These are phyloP conservation scores for Acanthurus leucopareius DNA, from an alignment of 2,797 vertebrate genomes.

Conservation along the genomic window DNA sequence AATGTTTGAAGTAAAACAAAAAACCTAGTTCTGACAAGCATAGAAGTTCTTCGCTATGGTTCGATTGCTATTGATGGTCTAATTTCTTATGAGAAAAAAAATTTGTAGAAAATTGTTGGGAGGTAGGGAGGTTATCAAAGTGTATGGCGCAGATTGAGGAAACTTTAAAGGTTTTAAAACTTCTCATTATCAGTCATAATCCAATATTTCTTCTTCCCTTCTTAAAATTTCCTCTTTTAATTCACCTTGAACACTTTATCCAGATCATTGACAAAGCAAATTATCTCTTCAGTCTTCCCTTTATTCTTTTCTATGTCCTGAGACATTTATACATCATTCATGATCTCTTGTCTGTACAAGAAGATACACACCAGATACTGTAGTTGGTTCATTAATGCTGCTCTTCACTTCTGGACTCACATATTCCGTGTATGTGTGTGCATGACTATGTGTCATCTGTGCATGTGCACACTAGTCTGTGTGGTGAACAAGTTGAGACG, in stretches of 20 bases:
- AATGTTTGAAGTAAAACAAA: not conserved
- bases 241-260: slow-evolving; percentile 1
- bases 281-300: not conserved
- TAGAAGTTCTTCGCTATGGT: not conserved
- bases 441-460: slow-evolving; percentile 4
- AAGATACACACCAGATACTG: slow-evolving; percentile 33
- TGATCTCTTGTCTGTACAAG: slow-evolving; percentile 42
- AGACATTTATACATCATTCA: slow-evolving; percentile 33
- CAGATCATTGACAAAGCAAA: slow-evolving; percentile 10
- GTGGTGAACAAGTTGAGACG: slow-evolving; percentile 86
- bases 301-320: slow-evolving; percentile 11
- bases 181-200: not conserved
- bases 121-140: not conserved
- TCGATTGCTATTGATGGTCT: not conserved
- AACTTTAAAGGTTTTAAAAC: not conserved
- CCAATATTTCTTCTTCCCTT: not conserved
- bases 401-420: slow-evolving; percentile 20
- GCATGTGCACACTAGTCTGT: slow-evolving; percentile 39
- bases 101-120: not conserved
- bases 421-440: slow-evolving; percentile 11
- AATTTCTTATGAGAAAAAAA: not conserved
- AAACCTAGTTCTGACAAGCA: not conserved
- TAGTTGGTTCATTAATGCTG: slow-evolving; percentile 29
- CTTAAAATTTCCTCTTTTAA: not conserved
- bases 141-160: not conserved